These are phyloP conservation scores for Raja brachyura DNA, from an alignment of 2,113 vertebrate genomes.

Conservation along the genomic window DNA sequence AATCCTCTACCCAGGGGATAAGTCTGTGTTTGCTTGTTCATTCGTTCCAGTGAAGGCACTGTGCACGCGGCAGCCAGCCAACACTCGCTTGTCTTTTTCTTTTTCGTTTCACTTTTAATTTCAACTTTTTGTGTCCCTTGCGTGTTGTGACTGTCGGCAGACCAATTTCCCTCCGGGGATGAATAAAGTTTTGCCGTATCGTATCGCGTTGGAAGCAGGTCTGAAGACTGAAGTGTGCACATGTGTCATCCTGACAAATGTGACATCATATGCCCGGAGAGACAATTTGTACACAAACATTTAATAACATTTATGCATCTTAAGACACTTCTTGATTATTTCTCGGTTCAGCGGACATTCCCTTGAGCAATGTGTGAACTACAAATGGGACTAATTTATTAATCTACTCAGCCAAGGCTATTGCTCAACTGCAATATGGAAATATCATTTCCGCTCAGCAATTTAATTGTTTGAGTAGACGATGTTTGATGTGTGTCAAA, in stretches of 20 bases:
- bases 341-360: not conserved
- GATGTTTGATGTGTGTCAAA: not conserved
- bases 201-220: no score
- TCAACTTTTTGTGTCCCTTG: no score
- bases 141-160: no score
- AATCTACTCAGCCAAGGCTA: not conserved
- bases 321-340: constrained; percentile 18
- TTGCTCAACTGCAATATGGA: not conserved
- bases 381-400: constrained; percentile 10
- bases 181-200: no score
- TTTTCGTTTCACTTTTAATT: no score
- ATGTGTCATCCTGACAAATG: not conserved
- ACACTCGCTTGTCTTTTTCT: no score
- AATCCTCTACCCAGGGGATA: no score
- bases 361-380: constrained; percentile 11
- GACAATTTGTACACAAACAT: constrained; percentile 19
- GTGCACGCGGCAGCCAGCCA: no score
- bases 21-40: no score
- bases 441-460: not conserved
- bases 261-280: not conserved
- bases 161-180: no score
- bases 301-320: constrained; percentile 27
- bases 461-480: not conserved
- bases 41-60: no score
- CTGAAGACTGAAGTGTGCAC: no score